Evolutionary conservation across 1,140 invertebrate species (phyloP).

Genomic region (Philotrypesis tridentata): DNA sequence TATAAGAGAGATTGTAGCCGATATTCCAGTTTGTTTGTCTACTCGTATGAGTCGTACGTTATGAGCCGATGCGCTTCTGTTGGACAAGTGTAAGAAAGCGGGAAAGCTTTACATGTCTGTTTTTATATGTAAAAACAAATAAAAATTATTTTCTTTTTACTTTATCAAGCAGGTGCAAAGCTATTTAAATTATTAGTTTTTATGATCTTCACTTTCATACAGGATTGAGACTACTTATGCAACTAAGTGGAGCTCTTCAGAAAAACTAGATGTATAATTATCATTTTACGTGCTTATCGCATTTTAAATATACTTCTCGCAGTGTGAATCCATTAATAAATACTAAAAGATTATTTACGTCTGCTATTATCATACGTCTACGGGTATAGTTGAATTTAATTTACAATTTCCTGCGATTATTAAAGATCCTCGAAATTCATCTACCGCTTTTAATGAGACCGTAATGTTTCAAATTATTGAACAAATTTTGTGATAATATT

Average conservation of each 20-base stretch:
- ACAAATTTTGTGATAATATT: too few relatives aligned
- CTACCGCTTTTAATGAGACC: too few relatives aligned
- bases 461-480: too few relatives aligned
- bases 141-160: not conserved
- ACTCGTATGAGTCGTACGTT: slow-evolving; percentile 4
- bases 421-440: not conserved
- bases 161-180: too few relatives aligned
- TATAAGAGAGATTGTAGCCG: not conserved
- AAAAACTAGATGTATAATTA: not conserved
- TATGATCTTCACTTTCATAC: too few relatives aligned
- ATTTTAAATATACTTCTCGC: not conserved
- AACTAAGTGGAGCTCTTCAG: not conserved
- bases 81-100: slow-evolving; percentile 6
- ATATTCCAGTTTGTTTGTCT: slow-evolving; percentile 20
- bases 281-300: not conserved
- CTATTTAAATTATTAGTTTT: too few relatives aligned
- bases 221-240: too few relatives aligned
- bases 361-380: too few relatives aligned
- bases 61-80: not conserved
- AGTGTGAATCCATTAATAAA: not conserved
- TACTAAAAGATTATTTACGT: not conserved
- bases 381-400: too few relatives aligned
- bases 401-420: not conserved
- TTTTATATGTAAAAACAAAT: not conserved
- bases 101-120: not conserved